Percentiles rank a stretch among this genome's conserved stretches.
Evolutionary conservation across 2,888 invertebrate genomes (phyloP).

Genomic region (Drosophila gaucha): DNA sequence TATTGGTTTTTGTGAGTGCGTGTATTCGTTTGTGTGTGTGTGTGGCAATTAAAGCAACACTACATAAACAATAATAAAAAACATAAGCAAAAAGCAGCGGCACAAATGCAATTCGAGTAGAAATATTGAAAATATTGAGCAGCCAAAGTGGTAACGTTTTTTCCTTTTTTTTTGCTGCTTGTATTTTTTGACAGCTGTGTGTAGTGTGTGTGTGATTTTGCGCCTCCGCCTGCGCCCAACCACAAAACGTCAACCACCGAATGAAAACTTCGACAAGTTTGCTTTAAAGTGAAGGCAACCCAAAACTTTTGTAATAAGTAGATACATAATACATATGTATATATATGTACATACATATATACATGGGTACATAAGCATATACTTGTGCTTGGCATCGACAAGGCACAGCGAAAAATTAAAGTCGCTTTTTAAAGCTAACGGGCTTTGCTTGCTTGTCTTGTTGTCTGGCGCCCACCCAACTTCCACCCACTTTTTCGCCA

Average conservation of each 20-base stretch:
- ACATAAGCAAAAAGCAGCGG: slow-evolving; percentile 22
- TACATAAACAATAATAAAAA: slow-evolving; percentile 46
- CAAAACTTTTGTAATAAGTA: slow-evolving; percentile 51
- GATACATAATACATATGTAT: slow-evolving; percentile 13
- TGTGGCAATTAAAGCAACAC: slow-evolving; percentile 53
- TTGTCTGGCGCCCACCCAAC: slow-evolving; percentile 13
- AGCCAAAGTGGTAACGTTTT: slow-evolving; percentile 36
- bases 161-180: slow-evolving; percentile 3
- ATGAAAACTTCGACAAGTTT: slow-evolving; percentile 60
- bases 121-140: slow-evolving; percentile 18
- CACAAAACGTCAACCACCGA: slow-evolving; percentile 25
- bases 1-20: slow-evolving; percentile 23
- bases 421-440: slow-evolving; percentile 49
- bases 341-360: slow-evolving; percentile 6
- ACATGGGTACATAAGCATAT: background rate
- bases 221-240: slow-evolving; percentile 6
- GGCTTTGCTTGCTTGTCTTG: slow-evolving; percentile 10
- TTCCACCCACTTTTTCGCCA: slow-evolving; percentile 2
- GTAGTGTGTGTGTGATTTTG: slow-evolving; percentile 3
- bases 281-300: slow-evolving; percentile 36
- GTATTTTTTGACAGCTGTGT: slow-evolving; percentile 32
- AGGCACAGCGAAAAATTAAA: slow-evolving; percentile 48
- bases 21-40: slow-evolving; percentile 5
- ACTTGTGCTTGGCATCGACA: slow-evolving; percentile 10
- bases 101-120: slow-evolving; percentile 27